These are phyloP conservation scores for Macquaria ambigua DNA, from an alignment of 2,113 vertebrate species.

Conservation along the genomic window DNA sequence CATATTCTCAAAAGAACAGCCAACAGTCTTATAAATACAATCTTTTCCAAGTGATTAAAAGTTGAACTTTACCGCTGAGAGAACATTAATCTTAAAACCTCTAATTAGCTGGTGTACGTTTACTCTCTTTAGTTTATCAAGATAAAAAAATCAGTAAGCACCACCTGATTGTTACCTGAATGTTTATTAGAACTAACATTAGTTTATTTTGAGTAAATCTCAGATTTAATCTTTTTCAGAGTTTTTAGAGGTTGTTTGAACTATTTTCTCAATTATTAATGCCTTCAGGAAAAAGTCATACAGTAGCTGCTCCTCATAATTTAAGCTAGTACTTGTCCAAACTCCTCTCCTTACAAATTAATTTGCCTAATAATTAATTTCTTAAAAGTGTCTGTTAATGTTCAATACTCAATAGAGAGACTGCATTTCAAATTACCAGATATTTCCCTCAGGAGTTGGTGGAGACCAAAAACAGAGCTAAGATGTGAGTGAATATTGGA, in stretches of 20 bases:
- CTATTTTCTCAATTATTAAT: not conserved
- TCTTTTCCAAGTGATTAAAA: slow-evolving; percentile 5
- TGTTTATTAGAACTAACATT: too few species aligned
- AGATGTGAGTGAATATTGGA: not conserved
- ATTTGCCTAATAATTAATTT: not conserved
- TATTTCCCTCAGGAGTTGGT: not conserved
- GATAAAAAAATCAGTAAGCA: slow-evolving; percentile 9
- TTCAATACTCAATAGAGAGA: not conserved
- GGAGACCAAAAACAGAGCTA: not conserved
- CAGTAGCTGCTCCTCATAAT: not conserved
- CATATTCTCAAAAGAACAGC: not conserved
- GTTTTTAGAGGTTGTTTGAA: not conserved
- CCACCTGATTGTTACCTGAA: slow-evolving; percentile 17
- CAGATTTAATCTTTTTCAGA: not conserved
- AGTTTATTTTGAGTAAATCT: not conserved
- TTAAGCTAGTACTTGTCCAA: not conserved
- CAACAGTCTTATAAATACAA: not conserved
- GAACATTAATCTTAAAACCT: not conserved
- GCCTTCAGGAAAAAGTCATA: not conserved
- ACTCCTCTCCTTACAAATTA: not conserved
- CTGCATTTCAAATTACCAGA: not conserved
- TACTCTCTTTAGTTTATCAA: not conserved
- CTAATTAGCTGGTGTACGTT: not conserved
- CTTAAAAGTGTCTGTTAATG: not conserved
- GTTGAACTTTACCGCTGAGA: not conserved